phyloP scores from a whole-genome alignment of 1,140 invertebrate genomes.

The Drosophila arizonae region DNA sequence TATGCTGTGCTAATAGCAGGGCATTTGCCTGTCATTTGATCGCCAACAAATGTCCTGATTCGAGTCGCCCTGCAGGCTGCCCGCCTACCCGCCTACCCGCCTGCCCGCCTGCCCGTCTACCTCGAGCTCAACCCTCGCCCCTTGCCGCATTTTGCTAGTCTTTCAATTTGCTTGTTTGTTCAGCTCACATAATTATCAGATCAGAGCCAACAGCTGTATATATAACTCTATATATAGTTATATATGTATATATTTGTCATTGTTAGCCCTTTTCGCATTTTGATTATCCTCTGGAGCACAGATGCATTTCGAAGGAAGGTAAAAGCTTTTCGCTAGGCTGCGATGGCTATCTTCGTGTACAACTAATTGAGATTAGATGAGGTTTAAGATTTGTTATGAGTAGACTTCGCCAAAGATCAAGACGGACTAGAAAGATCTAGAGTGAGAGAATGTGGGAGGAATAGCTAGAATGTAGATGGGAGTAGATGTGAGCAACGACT shows the following conservation, averaged over 20 bases:
- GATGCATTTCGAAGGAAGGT: not conserved
- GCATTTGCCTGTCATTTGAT: constrained; percentile 68
- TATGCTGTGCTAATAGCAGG: constrained; percentile 68
- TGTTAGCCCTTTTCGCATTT: constrained; percentile 1
- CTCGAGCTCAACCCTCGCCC: not conserved
- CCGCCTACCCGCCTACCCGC: not conserved
- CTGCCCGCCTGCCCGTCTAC: not conserved
- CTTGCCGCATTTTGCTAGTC: constrained; percentile 4
- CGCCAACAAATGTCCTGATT: constrained; percentile 62
- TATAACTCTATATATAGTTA: not conserved
- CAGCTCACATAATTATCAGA: constrained; percentile 23
- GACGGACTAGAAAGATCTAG: not conserved
- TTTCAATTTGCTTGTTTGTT: constrained; percentile 42
- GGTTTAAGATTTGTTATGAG: not conserved
- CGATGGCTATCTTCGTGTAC: too few relatives aligned
- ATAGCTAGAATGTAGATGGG: too few relatives aligned
- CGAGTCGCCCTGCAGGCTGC: not conserved
- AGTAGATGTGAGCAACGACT: too few relatives aligned
- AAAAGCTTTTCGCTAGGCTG: too few relatives aligned
- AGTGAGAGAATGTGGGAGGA: not conserved
- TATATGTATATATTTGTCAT: not conserved
- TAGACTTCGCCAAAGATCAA: too few relatives aligned
- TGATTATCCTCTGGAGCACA: not conserved
- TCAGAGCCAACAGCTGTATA: constrained; percentile 5
- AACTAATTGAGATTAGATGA: not conserved